Base-by-base conservation (phyloP, 2,888 invertebrate genomes). In the Cryptocephalus moraei region DNA sequence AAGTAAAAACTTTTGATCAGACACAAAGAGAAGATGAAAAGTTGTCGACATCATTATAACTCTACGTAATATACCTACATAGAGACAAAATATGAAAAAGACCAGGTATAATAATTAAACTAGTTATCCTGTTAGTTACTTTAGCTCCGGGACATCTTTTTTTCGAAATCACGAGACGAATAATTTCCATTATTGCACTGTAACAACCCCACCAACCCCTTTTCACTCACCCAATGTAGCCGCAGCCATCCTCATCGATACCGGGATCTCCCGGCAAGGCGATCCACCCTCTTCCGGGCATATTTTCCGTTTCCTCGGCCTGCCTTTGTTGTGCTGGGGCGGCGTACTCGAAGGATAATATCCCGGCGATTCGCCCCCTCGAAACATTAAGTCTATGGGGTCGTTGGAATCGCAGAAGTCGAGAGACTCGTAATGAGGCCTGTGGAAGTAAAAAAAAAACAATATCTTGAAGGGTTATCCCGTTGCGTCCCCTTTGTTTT, bases 261-360 rank as follows among this genome's bases (percentile, higher is more conserved):
- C 77, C 48, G 82, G 81, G 59, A 83, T 71, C 51, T 82, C 82
- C 13, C 73, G 71, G 42, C 81, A 81, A 8, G 74, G 75, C 8
- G 77, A 73, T 1, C 73, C 73, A 22, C 22, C 22, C 49, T 75
- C 76, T 9, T 72, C 69, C 22, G 62, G 57, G 32, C 62, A 66
- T n/a, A 81, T 65, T 67, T 88, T 88, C 64, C 88, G 73, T 69
- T 91, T 91, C 58, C 89, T 73, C 0, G 89, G 89, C 22, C 90
- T 73, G 1, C 89, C 89, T 71, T 90, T 90, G 53, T 82, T 82
- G 41, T 77, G 81, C 43, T 78, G 81, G 2, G 81, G 73, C 1
- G 76, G 75, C 8, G 75, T 80, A 12, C 76, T 75, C 31, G 75
- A 74, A 57, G 77, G 75, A 67, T 78, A 82, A 66, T 80, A 86